A percentile compares a stretch with the other conserved stretches of the same genome.
These are phyloP conservation scores for Hirudinaria manillensis DNA, from an alignment of 2,888 invertebrate species.

Conservation along the genomic window DNA sequence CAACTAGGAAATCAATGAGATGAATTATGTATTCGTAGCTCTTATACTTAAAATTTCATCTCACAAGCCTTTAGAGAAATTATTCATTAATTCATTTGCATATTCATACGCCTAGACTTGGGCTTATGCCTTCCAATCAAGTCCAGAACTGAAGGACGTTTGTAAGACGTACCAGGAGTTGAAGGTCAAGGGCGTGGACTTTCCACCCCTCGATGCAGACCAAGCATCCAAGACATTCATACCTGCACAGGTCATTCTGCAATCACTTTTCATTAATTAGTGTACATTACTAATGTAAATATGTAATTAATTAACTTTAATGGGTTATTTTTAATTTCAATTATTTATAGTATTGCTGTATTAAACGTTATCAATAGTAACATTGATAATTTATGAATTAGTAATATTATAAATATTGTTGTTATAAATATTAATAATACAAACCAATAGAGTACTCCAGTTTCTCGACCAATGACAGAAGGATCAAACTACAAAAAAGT, in stretches of 20 bases:
- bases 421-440: too few relatives aligned
- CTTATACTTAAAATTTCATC: not conserved
- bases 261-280: not conserved
- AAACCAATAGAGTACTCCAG: not conserved
- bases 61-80: not conserved
- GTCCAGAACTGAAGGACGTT: slow-evolving; percentile 83
- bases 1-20: too few relatives aligned
- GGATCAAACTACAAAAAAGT: not conserved
- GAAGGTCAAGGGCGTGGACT: slow-evolving; percentile 89
- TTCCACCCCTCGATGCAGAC: slow-evolving; percentile 87
- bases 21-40: not conserved
- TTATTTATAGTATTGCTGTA: too few relatives aligned
- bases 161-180: slow-evolving; percentile 87
- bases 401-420: too few relatives aligned
- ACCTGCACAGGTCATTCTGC: slow-evolving; percentile 42
- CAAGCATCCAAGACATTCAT: slow-evolving; percentile 64
- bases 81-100: not conserved
- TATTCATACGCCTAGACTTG: slow-evolving; percentile 63
- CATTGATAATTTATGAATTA: too few relatives aligned
- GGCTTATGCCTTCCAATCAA: slow-evolving; percentile 91
- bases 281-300: too few relatives aligned
- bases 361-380: too few relatives aligned
- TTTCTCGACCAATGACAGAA: slow-evolving; percentile 1
- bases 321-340: too few relatives aligned
- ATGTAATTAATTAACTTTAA: too few relatives aligned